Conservation (phyloP, 2,888 invertebrate species). For the Sicus ferrugineus region DNA sequence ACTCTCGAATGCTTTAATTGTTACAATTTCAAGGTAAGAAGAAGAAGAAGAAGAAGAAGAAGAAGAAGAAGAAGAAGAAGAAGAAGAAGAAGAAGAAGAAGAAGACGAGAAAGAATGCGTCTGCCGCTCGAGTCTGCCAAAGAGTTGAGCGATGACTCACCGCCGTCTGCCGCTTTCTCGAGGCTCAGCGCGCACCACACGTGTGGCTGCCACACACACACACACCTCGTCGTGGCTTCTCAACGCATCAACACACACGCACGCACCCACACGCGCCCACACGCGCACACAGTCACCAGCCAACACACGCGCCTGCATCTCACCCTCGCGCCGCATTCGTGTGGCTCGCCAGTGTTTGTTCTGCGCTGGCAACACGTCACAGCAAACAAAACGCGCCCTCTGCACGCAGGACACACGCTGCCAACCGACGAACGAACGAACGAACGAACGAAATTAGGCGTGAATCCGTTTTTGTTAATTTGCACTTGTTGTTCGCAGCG, state of each 20-base stretch:
- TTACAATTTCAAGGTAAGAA: too few species aligned
- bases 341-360: neutral
- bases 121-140: too few species aligned
- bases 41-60: too few species aligned
- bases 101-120: too few species aligned
- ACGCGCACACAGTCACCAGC: conserved; percentile 2
- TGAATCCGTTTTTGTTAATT: neutral
- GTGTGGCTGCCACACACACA: neutral
- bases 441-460: neutral
- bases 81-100: too few species aligned
- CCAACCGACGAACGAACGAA: too few species aligned
- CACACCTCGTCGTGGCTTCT: neutral
- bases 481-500: neutral
- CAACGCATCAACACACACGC: neutral
- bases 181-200: too few species aligned
- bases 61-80: too few species aligned
- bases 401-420: neutral
- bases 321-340: neutral
- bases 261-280: conserved; percentile 6
- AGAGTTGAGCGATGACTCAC: too few species aligned
- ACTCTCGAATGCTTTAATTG: too few species aligned
- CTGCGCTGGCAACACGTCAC: neutral
- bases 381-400: neutral
- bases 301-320: conserved; percentile 3
- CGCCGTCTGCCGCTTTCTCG: too few species aligned